These are phyloP conservation scores for Ceratitis capitata DNA, from an alignment of 1,140 invertebrate species.

Conservation along the genomic window DNA sequence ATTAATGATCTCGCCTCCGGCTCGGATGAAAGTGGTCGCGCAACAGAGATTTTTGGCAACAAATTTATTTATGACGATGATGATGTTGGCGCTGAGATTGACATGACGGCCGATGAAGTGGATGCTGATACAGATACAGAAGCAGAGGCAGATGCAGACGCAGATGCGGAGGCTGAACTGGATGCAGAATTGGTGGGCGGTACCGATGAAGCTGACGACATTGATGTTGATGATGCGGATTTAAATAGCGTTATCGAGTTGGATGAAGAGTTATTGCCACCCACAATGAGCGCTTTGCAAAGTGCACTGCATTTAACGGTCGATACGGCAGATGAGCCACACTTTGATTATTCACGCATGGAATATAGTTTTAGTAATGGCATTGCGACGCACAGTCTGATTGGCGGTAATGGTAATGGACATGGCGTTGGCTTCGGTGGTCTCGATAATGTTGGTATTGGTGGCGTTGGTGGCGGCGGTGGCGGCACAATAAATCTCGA, in stretches of 20 bases:
- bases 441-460: slow-evolving; percentile 16
- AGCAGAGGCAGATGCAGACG: no score
- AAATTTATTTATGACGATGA: slow-evolving; percentile 39
- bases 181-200: slow-evolving; percentile 41
- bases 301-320: background rate
- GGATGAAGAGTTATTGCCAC: background rate
- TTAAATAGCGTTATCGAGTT: background rate
- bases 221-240: slow-evolving; percentile 39
- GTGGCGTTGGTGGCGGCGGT: slow-evolving; percentile 39
- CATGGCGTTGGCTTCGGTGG: slow-evolving; percentile 40
- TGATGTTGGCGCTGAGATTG: slow-evolving; percentile 35
- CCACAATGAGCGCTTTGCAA: background rate
- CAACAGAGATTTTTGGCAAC: slow-evolving; percentile 15
- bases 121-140: slow-evolving; percentile 40
- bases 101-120: slow-evolving; percentile 36
- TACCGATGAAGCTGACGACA: slow-evolving; percentile 30
- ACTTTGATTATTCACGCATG: slow-evolving; percentile 64
- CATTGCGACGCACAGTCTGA: slow-evolving; percentile 58
- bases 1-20: slow-evolving; percentile 38
- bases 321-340: slow-evolving; percentile 46
- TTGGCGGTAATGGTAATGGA: slow-evolving; percentile 51
- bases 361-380: slow-evolving; percentile 63
- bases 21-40: slow-evolving; percentile 1
- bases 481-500: slow-evolving; percentile 62
- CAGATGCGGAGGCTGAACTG: background rate